These are phyloP conservation scores for Eidolon helvum DNA, from an alignment of 2,113 vertebrate genomes.

Conservation along the genomic window DNA sequence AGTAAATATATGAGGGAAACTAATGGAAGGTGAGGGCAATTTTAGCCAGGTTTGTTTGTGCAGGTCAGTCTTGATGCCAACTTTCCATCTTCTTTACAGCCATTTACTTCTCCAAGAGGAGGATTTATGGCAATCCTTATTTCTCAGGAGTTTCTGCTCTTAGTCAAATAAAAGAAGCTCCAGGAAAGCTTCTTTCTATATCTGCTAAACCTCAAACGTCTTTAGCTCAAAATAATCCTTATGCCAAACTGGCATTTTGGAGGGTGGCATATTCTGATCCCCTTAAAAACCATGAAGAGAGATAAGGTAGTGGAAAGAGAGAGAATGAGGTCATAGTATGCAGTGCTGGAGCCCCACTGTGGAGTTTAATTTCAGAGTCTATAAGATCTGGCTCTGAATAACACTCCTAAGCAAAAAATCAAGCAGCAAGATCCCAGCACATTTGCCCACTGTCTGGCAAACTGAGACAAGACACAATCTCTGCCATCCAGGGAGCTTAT, in stretches of 20 bases:
- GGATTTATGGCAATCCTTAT: neutral
- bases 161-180: neutral
- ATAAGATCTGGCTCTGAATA: neutral
- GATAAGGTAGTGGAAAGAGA: neutral
- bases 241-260: neutral
- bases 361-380: neutral
- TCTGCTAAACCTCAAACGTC: neutral
- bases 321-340: neutral
- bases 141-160: neutral
- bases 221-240: conserved; percentile 18
- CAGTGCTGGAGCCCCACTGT: neutral
- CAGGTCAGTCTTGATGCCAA: neutral
- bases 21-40: neutral
- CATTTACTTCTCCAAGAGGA: neutral
- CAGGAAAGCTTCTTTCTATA: neutral
- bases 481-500: neutral
- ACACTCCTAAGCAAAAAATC: neutral
- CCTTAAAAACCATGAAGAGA: conserved; percentile 1
- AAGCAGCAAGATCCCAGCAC: neutral
- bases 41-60: neutral
- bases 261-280: neutral
- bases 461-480: neutral
- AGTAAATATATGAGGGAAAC: neutral
- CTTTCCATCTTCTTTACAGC: neutral
- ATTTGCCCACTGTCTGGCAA: neutral